Evolutionary conservation across 2,113 vertebrate genomes (phyloP), one percentile per base, ranked within the genome.

Genomic region (Hippocampus barbouri): DNA sequence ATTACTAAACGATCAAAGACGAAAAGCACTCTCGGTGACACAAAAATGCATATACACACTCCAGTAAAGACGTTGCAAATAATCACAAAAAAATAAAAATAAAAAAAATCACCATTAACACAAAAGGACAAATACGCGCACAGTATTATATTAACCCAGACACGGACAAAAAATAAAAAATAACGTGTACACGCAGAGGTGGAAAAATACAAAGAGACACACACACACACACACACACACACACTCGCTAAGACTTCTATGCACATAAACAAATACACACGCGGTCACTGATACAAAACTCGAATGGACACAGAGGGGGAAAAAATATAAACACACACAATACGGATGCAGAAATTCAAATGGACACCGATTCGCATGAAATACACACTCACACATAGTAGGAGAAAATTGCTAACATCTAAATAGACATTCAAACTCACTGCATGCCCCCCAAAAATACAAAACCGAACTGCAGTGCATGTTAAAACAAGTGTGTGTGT

Each of bases 381-480:
- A 47, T 25, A 38, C 53, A 65, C 63, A 74, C 38, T 68, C 68
- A 63, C 21, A 41, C 72, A 72, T 45, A 2, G 43, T 12, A 3
- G 43, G 43, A 45, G 15, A 1, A 27, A 18, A 59, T 7, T 6
- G 34, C 34, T 38, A 14, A 60, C 40, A 63, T 21, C 6, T 40
- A 59, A 43, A 27, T 54, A 59, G 41, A 63, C 23, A 41, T 49
- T 51, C 75, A 62, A 20, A 43, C 12, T 45, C 2, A 45, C 5
- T 49, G 14, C 47, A 16, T 16, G 4, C 45, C 21, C 7, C 18
- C 15, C 18, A 49, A 71, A 68, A 38, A 59, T 57, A 73, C 62
- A 57, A 68, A 68, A 23, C 43, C 63, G 56, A 56, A 63, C 56
- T 75, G 70, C 70, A 73, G 21, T 83, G 66, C 54, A 51, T 85